Percentiles rank a stretch among this genome's conserved stretches.
phyloP scores from a whole-genome alignment of 1,140 invertebrate species.

The Aethina tumida region DNA sequence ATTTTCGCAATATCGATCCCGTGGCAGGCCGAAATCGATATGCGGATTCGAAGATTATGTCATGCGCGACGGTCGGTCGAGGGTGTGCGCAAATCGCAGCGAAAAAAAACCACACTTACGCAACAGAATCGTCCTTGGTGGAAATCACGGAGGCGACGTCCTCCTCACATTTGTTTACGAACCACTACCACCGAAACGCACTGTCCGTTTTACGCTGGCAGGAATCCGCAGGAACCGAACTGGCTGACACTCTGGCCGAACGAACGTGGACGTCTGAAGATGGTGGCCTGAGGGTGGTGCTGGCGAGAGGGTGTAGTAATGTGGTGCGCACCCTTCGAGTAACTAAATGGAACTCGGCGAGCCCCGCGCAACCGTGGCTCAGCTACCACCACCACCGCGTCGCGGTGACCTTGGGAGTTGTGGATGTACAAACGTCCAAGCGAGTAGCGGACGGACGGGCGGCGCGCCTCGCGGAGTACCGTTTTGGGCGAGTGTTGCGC shows the following conservation, averaged over 20 bases:
- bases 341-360: slow-evolving; percentile 35
- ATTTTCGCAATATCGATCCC: not conserved
- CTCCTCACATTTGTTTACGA: slow-evolving; percentile 27
- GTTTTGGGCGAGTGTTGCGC: too few species aligned
- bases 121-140: slow-evolving; percentile 34
- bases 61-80: slow-evolving; percentile 23
- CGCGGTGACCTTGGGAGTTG: slow-evolving; percentile 34
- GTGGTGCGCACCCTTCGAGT: slow-evolving; percentile 35
- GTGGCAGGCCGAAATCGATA: slow-evolving; percentile 2
- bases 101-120: slow-evolving; percentile 35
- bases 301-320: slow-evolving; percentile 11
- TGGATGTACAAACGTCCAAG: slow-evolving; percentile 31
- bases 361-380: slow-evolving; percentile 35
- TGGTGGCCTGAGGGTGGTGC: slow-evolving; percentile 11
- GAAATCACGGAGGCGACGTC: slow-evolving; percentile 15
- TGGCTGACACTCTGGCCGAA: not conserved
- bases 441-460: slow-evolving; percentile 8
- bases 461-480: slow-evolving; percentile 25
- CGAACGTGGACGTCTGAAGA: slow-evolving; percentile 2
- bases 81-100: slow-evolving; percentile 30
- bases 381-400: slow-evolving; percentile 33
- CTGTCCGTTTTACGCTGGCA: slow-evolving; percentile 11
- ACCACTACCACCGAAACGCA: slow-evolving; percentile 19
- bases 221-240: slow-evolving; percentile 3
- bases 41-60: slow-evolving; percentile 17